A percentile compares a stretch with the other conserved stretches of the same genome.
These are phyloP conservation scores for Takifugu rubripes DNA, from an alignment of 2,797 vertebrate species.

Conservation along the genomic window DNA sequence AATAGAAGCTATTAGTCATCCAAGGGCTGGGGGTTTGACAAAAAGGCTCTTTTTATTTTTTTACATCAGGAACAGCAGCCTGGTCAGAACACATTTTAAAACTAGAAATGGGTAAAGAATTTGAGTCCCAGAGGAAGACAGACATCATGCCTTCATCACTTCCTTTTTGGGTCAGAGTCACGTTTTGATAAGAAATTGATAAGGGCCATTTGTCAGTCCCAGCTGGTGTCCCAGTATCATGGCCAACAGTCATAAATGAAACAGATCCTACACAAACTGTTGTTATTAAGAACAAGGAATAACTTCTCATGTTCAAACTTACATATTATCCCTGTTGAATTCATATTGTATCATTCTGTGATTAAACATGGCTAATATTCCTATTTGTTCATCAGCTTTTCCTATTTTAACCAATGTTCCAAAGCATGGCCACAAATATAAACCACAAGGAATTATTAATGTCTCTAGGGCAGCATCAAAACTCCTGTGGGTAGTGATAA, in stretches of 20 bases:
- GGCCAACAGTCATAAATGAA: conserved; percentile 36
- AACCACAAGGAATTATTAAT: background rate
- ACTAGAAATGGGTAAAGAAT: background rate
- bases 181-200: conserved; percentile 44
- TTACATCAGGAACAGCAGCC: background rate
- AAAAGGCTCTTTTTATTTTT: conserved; percentile 22
- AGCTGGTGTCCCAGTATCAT: conserved; percentile 35
- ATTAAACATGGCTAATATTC: background rate
- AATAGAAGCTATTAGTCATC: conserved; percentile 41
- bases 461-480: background rate
- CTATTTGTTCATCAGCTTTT: background rate
- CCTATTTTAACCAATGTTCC: background rate
- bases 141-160: background rate
- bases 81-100: background rate
- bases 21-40: conserved; percentile 2
- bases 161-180: conserved; percentile 8
- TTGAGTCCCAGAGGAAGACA: background rate
- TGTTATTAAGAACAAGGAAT: background rate
- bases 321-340: too few species aligned
- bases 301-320: too few species aligned
- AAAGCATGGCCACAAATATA: background rate
- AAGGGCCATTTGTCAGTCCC: conserved; percentile 25
- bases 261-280: conserved; percentile 2
- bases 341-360: too few species aligned
- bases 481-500: background rate